Conservation (phyloP, 2,113 vertebrate genomes). For the Glareola pratincola region DNA sequence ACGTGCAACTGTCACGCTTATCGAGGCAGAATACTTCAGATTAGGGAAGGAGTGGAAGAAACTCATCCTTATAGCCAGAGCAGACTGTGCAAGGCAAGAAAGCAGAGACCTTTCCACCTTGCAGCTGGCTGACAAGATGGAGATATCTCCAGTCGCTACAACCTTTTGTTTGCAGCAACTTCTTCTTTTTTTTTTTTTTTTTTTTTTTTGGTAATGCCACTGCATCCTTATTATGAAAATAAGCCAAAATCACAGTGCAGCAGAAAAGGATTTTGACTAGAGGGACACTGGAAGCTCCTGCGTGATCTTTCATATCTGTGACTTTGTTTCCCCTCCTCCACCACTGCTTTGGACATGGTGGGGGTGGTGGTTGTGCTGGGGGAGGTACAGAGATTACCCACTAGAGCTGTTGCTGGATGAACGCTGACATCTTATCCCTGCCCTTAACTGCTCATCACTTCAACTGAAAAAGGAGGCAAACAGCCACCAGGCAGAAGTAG, state of each 20-base stretch:
- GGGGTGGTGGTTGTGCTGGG: not conserved
- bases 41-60: not conserved
- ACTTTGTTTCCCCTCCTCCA: not conserved
- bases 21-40: not conserved
- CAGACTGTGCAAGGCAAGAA: not conserved
- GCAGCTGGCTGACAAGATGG: not conserved
- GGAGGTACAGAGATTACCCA: not conserved
- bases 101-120: not conserved
- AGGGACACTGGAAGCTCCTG: rapidly evolving
- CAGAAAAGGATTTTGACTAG: not conserved
- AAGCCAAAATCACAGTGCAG: not conserved
- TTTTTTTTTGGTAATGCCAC: not conserved
- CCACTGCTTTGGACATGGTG: not conserved
- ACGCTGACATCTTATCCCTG: not conserved
- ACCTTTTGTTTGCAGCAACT: not conserved
- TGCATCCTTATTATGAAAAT: not conserved
- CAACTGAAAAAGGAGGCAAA: not conserved
- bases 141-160: not conserved
- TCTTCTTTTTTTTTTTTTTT: not conserved
- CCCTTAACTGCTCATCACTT: not conserved
- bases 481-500: not conserved
- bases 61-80: not conserved
- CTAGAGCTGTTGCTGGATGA: not conserved
- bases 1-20: not conserved
- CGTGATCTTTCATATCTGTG: not conserved